phyloP scores from a whole-genome alignment of 35 echinoderm and acorn worm genomes.

The Holothuria glaberrima region DNA sequence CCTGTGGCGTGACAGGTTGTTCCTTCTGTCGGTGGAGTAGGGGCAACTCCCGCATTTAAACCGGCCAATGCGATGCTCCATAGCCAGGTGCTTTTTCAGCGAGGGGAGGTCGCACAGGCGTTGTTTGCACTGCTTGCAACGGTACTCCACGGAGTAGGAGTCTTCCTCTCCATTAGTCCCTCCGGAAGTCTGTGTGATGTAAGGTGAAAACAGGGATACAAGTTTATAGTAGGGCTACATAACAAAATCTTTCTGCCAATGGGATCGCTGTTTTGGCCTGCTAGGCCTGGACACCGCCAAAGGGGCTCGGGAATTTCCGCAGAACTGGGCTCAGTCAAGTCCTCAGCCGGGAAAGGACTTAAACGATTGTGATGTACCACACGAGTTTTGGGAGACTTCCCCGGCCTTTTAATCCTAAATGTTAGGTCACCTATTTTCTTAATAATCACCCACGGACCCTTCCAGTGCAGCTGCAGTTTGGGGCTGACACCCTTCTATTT shows the following conservation, averaged over 20 bases:
- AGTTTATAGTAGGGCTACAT: background rate
- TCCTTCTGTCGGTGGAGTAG: background rate
- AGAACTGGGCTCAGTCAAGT: background rate
- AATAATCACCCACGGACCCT: background rate
- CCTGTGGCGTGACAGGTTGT: background rate
- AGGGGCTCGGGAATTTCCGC: background rate
- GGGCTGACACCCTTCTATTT: too few relatives aligned
- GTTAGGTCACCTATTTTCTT: background rate
- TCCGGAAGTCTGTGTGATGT: background rate
- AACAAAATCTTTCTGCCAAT: background rate
- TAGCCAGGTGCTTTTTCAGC: background rate
- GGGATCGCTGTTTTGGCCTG: background rate
- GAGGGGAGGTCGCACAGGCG: too few relatives aligned
- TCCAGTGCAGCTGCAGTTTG: too few relatives aligned
- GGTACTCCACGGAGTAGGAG: background rate
- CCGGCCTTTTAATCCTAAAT: background rate
- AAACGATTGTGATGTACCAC: conserved; percentile 12
- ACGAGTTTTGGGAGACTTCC: background rate
- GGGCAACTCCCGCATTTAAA: conserved; percentile 1
- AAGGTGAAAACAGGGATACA: background rate
- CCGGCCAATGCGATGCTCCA: background rate
- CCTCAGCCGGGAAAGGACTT: background rate
- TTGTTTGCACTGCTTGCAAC: background rate
- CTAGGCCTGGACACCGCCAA: background rate
- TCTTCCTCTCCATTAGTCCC: background rate